Base-by-base conservation (phyloP, 2,797 vertebrate species). In the Merluccius polli region DNA sequence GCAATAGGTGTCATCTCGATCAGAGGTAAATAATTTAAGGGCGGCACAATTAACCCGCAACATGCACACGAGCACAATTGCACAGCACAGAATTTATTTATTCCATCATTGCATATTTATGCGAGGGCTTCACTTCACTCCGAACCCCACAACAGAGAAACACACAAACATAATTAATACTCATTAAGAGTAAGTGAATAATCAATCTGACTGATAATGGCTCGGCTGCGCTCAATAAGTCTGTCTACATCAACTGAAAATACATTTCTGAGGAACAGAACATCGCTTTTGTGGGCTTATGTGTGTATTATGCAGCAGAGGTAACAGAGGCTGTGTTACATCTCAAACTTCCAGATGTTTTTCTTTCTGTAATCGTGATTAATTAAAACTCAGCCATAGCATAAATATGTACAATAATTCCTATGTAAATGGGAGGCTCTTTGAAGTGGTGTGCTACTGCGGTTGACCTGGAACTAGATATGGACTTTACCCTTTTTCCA, bases 21-120 rank as follows among this genome's bases (percentile, higher is more conserved):
- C 86, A 94, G 93, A 92, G 94, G 93, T 94, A 93, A 93, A 86
- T 88, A 87, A 93, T 90, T 89, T 90, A 93, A 52, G 16, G 72
- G 41, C 21, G 24, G 38, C 16, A 36, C 59, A 78, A 59, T 69
- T 70, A 48, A 76, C 36, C 30, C 29, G 48, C 41, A 31, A 30
- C 70, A 74, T 41, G 32, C 32, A 30, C 30, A 24, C 31, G 12
- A 36, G 65, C 67, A 71, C 73, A 41, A 31, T 71, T n/a, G 24
- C 29, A 11, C 71, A 77, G 65, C 35, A 59, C 29, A n/a, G 35
- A 63, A 79, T 59, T 31, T 73, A 75, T 79, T 76, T 32, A 73
- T 69, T 70, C 41, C 41, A 33, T 73, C 74, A 38, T 76, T 76
- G 77, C 71, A 73, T 76, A 79, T 79, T 79, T 68, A 79, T 79